Base-by-base conservation (phyloP, 2,888 invertebrate species). In the Eupithecia tripunctaria region DNA sequence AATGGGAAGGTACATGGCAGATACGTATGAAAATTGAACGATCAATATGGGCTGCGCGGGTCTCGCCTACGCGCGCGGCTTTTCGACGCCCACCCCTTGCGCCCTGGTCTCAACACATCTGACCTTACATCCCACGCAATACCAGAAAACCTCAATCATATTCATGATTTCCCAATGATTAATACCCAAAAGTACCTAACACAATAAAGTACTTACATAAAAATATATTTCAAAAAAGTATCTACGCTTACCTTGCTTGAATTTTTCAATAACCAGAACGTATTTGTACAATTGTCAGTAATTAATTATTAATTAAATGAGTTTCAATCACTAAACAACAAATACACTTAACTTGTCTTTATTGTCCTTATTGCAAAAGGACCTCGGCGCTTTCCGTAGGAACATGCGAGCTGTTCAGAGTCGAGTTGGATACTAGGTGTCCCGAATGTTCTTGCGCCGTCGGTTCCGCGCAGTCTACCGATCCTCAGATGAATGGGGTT, bases 41-140 rank as follows among this genome's bases (percentile, higher is more conserved):
- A 94, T 94, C 94, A 93, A 94, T 94, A 94, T 86, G 85, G 83
- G 81, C 80, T 91, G 92, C 75, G 83, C 77, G 85, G 72, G 78
- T 81, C 77, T 77, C 80, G 78, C 76, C 76, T 76, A 73, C 78
- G 74, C 76, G 86, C 88, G 88, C 86, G 85, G 84, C 85, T 83
- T 84, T 79, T 83, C 70, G 67, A 76, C 72, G 69, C 73, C 80
- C 82, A 76, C 81, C 83, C 86, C 79, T 74, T 76, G 77, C 77
- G 82, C 80, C 83, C 84, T 84, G 86, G 88, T 89, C 83, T 84
- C 84, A 84, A 88, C 86, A 88, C 86, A 85, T 84, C 43, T 63
- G 66, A 68, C 66, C 68, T 66, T 29, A 41, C 85, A 81, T 75
- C 89, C 92, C 87, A 91, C 91, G 83, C 68, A 79, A 80, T 51